Base-by-base conservation (phyloP, 2,888 invertebrate species). In the Homarus gammarus region DNA sequence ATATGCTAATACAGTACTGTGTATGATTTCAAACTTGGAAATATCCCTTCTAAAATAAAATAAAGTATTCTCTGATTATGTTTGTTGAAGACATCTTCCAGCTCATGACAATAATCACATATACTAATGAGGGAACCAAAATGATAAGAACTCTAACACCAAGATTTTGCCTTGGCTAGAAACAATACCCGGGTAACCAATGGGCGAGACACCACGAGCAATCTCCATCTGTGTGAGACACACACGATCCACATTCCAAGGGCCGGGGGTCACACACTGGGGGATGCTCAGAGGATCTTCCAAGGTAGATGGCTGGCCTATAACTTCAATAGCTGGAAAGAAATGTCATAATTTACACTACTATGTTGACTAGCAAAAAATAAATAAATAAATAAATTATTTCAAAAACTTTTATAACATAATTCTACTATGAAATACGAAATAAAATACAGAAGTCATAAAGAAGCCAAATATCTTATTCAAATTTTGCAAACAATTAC, bases 221-320 rank as follows among this genome's bases (percentile, higher is more conserved):
- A 85, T 6, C 61, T 89, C 89, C 81, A 89, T 61, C 36, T 78
- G 85, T 68, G 85, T 85, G 36, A 75, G 83, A 44, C 73, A 38
- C n/a, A 49, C 22, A n/a, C 68, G 40, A 22, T 82, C 81, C 2
- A 51, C 22, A 27, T 44, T 68, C 81, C 75, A 83, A 0, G 75
- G 87, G n/a, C 91, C 91, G 15, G 91, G 89, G 18, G 91, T 87
- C 12, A 86, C 73, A 51, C 89, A 72, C 51, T 91, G 89, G 12
- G 91, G 86, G 38, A 91, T 91, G 73, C 82, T 91, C 18, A 78
- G 68, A 18, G 89, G 91, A 15, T 89, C 91, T 2, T 61, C 89
- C 36, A 91, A 33, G 40, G 78, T 82, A 8, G 89, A 68, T 15
- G 91, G 84, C 72, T 87, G 61, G 22, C 90, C 90, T n/a, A 87